Evolutionary conservation across 2,888 invertebrate species (phyloP), one percentile per base, ranked within the genome.

Genomic region (Brassicogethes aeneus): DNA sequence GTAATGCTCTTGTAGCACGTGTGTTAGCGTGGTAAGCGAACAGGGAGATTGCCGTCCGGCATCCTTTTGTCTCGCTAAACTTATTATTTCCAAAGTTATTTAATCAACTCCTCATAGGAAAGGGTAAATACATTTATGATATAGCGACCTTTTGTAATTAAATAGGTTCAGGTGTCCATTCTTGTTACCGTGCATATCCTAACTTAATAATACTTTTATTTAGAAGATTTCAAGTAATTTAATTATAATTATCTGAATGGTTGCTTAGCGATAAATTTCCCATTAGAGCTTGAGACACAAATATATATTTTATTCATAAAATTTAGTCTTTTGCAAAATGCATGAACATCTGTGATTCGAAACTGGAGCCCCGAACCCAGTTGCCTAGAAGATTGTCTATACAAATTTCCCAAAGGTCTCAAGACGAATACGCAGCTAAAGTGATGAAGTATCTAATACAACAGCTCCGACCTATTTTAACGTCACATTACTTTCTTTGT

Each of bases 351-450:
- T 40, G 46, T 48, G 48, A 50, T 50, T 48, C 46, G 42, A 39
- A 45, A 38, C 36, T n/a, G 10, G 23, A 34, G 40, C 39, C 37
- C 41, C 42, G 42, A 46, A 44, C 43, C 41, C 45, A 43, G 44
- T 50, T 47, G 47, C 45, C 47, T 47, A 45, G 34, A 42, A 47
- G 47, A 51, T 51, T 47, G 50, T 47, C 45, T 48, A 48, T 47
- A 47, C 51, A 52, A 52, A 50, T 50, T 52, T 52, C 52, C 52
- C 52, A 48, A 44, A 50, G 23, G 23, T 46, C 44, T 52, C 43
- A 44, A 51, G 44, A 42, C 52, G 49, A 47, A 51, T 52, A 52
- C 47, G 45, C 48, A 47, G 45, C 43, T 44, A 42, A 44, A 49
- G 46, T 48, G 46, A 47, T 51, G 47, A 47, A 50, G 45, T 45